These are phyloP conservation scores for Lepidocyrtinus sp. DNA, from an alignment of 2,888 invertebrate genomes.

Conservation along the genomic window DNA sequence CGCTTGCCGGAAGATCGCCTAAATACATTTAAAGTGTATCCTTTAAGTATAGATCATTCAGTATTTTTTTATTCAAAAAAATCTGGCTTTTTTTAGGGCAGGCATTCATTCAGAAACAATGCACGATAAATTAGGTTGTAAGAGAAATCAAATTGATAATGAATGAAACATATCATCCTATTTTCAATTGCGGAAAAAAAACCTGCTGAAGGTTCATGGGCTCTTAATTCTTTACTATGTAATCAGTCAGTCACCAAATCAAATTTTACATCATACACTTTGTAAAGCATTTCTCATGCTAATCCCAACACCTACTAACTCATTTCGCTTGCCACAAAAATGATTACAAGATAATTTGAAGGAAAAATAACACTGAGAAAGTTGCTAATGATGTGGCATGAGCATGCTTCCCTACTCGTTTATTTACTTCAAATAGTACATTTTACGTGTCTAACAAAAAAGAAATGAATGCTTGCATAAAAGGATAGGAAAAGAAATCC, in stretches of 20 bases:
- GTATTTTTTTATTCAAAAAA: not conserved
- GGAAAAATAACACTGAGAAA: not conserved
- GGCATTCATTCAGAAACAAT: too few relatives aligned
- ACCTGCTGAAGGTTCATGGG: not conserved
- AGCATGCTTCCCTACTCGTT: not conserved
- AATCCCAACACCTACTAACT: too few relatives aligned
- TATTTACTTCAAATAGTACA: not conserved
- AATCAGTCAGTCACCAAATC: not conserved
- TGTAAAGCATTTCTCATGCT: too few relatives aligned
- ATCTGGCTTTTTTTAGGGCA: not conserved
- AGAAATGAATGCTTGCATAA: not conserved
- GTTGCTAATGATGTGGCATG: not conserved
- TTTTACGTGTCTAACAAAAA: not conserved
- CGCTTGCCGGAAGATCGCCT: slow-evolving; percentile 77
- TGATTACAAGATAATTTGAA: not conserved
- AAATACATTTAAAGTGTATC: slow-evolving; percentile 28
- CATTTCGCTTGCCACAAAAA: too few relatives aligned
- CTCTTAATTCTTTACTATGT: not conserved
- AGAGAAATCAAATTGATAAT: too few relatives aligned
- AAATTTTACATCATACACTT: not conserved
- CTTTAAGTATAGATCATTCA: not conserved
- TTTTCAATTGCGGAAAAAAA: not conserved
- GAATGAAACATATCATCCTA: too few relatives aligned
- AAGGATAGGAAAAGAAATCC: not conserved
- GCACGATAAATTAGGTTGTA: too few relatives aligned